Percentiles rank a stretch among this genome's conserved stretches.
These are phyloP conservation scores for Archilochus colubris DNA, from an alignment of 2,113 vertebrate genomes.

Conservation along the genomic window DNA sequence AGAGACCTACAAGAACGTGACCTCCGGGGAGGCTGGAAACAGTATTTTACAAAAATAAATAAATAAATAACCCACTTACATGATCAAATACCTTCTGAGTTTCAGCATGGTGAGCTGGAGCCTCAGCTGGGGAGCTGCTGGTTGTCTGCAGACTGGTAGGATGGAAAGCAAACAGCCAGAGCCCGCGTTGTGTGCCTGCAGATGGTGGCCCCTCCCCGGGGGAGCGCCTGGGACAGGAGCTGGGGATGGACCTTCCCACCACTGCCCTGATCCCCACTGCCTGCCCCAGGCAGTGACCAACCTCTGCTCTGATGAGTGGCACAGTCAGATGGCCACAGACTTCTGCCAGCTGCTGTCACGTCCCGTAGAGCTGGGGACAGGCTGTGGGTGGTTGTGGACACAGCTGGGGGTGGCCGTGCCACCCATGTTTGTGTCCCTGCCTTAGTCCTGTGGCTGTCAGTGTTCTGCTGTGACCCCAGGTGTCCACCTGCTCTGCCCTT, in stretches of 20 bases:
- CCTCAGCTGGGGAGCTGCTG: background rate
- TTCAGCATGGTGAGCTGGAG: slow-evolving; percentile 61
- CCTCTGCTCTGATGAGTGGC: background rate
- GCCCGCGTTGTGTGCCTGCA: background rate
- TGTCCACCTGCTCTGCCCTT: background rate
- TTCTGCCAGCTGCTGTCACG: background rate
- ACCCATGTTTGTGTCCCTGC: background rate
- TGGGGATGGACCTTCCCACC: background rate
- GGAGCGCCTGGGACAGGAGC: background rate
- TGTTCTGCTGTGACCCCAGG: rapidly evolving
- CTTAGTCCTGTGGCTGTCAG: rapidly evolving
- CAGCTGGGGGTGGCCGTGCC: rapidly evolving
- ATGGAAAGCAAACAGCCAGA: slow-evolving; percentile 25
- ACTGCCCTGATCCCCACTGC: background rate
- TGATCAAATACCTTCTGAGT: slow-evolving; percentile 38
- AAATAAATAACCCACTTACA: slow-evolving; percentile 14
- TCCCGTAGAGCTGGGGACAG: rapidly evolving
- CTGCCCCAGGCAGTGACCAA: background rate
- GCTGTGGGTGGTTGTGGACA: background rate
- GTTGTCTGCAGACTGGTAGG: background rate
- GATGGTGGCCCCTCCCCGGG: slow-evolving; percentile 13
- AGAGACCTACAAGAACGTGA: background rate
- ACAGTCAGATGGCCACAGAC: rapidly evolving
- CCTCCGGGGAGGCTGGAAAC: background rate
- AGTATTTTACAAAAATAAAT: background rate